Percentiles rank a stretch among this genome's conserved stretches.
Conservation (phyloP, 2,797 vertebrate genomes). For the Calcarius lapponicus region DNA sequence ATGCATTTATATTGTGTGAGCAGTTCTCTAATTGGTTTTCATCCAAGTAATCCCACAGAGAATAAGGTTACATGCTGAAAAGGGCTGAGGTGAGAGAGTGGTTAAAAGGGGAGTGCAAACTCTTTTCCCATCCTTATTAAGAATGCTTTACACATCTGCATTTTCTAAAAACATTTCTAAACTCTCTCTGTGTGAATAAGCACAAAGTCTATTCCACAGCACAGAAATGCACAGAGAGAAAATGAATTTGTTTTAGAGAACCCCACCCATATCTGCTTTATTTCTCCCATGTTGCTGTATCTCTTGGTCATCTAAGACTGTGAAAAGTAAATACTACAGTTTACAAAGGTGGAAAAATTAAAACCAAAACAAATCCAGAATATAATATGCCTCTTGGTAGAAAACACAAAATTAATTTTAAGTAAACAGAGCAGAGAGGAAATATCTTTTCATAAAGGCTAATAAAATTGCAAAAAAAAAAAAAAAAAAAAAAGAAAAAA, state of each 20-base stretch:
- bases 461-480: background rate
- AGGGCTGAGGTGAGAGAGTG: conserved; percentile 78
- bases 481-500: background rate
- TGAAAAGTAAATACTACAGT: conserved; percentile 10
- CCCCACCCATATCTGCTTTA: conserved; percentile 27
- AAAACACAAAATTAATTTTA: conserved; percentile 5
- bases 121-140: conserved; percentile 78
- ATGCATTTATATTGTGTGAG: conserved; percentile 78
- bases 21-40: conserved; percentile 81
- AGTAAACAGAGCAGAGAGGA: background rate
- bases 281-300: background rate
- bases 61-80: conserved; percentile 80
- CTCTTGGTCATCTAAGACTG: conserved; percentile 13
- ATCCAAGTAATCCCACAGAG: conserved; percentile 81
- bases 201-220: conserved; percentile 27
- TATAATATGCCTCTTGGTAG: background rate
- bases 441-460: background rate
- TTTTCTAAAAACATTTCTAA: conserved; percentile 70
- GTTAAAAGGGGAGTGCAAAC: conserved; percentile 76
- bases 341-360: background rate
- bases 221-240: background rate
- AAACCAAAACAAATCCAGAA: background rate
- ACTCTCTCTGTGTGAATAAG: conserved; percentile 67
- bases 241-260: conserved; percentile 27
- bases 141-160: conserved; percentile 76